Evolutionary conservation across 2,888 invertebrate genomes (phyloP), one percentile per base, ranked within the genome.

Genomic region (Loripinus fragilis): DNA sequence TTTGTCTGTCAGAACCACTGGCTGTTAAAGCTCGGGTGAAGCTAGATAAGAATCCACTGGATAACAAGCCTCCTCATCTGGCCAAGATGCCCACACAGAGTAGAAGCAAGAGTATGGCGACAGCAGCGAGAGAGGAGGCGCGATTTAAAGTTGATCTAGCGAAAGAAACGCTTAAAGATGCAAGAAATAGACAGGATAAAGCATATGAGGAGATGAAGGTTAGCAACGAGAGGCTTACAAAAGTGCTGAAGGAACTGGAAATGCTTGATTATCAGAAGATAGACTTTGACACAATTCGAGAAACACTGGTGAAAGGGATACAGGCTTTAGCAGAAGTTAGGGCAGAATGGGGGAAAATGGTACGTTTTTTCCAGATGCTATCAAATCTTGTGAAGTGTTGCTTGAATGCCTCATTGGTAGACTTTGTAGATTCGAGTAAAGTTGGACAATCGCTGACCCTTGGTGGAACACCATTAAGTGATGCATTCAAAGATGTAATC

Each of bases 141-240:
- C 65, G 35, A 3, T 65, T 35, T 33, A 65, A 65, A 65, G 38
- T 38, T 1, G 35, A 65, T n/a, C 65, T 65, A 35, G 65, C 65
- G 5, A 65, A 65, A 65, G 65, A 65, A 65, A 33, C 65, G 3
- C 38, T 65, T n/a, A 65, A 65, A 35, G 65, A 65, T 65, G 8
- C 35, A n/a, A 65, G 35, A 35, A 10, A n/a, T 12, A 28, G 65
- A 65, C 65, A 65, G 12, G 65, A 65, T 35, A 28, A 65, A 38
- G 35, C 65, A 15, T 8, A 3, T 10, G 35, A 65, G 35, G 65
- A 65, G 28, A 3, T 33, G 12, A 33, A n/a, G 23, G 35, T 8
- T 35, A 15, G 35, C 2, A 65, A 65, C 35, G 65, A 65, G 12
- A 65, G 38, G 28, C 65, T 65, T 65, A 65, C 38, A 7, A 17